phyloP scores from a whole-genome alignment of 2,797 vertebrate genomes.

The Spinibarbus caldwelli region DNA sequence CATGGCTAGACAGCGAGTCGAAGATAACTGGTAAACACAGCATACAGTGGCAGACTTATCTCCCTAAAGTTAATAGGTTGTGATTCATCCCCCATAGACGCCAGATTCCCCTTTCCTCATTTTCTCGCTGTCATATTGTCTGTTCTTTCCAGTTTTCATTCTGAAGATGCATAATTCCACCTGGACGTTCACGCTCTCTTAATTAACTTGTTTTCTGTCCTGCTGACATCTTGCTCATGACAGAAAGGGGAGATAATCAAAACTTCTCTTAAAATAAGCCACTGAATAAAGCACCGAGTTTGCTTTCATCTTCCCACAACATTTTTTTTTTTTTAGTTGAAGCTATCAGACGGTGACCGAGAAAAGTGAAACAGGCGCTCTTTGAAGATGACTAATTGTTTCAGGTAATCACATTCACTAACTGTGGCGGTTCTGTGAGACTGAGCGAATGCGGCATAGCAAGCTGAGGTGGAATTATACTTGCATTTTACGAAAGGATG shows the following conservation, averaged over 20 bases:
- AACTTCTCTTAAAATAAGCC: conserved; percentile 20
- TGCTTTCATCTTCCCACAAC: conserved; percentile 8
- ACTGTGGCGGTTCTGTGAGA: not conserved
- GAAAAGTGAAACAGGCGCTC: not conserved
- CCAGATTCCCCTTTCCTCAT: not conserved
- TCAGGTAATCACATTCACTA: conserved; percentile 23
- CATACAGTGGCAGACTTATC: not conserved
- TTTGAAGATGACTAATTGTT: conserved; percentile 42
- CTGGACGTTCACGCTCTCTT: conserved; percentile 11
- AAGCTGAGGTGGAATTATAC: not conserved
- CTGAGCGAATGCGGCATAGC: not conserved
- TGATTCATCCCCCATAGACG: conserved; percentile 13
- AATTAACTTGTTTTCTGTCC: conserved; percentile 41
- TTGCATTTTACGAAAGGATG: not conserved
- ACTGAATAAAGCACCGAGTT: not conserved
- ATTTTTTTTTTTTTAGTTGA: not conserved
- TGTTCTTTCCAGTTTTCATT: not conserved
- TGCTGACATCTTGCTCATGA: conserved; percentile 25
- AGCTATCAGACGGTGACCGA: not conserved
- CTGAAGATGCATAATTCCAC: not conserved
- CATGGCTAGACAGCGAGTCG: not conserved
- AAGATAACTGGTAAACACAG: conserved; percentile 19
- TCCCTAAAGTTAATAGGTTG: conserved; percentile 14
- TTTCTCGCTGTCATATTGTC: conserved; percentile 5
- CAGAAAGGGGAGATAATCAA: conserved; percentile 16